These are phyloP conservation scores for Drosophila nigrodunni DNA, from an alignment of 1,140 invertebrate genomes.

Conservation along the genomic window DNA sequence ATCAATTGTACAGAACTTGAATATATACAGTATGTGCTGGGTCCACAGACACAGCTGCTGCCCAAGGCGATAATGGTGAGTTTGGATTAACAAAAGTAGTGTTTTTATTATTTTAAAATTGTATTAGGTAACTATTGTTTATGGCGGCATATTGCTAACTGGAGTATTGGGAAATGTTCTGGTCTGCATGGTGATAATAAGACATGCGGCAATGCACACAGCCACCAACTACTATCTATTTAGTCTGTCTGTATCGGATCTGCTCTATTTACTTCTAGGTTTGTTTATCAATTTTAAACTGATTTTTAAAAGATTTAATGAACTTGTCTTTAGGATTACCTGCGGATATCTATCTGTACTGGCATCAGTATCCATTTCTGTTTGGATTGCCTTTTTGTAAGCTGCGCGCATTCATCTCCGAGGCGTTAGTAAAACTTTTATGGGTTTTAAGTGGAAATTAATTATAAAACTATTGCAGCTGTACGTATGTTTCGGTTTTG, in stretches of 20 bases:
- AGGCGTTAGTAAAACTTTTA: constrained; percentile 89
- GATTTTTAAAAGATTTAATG: neutral
- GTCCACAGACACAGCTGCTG: constrained; percentile 85
- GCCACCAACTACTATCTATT: constrained; percentile 97
- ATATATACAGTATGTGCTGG: constrained; percentile 85
- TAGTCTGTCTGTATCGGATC: constrained; percentile 91
- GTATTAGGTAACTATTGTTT: constrained; percentile 90
- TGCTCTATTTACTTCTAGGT: constrained; percentile 91
- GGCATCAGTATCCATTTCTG: constrained; percentile 97
- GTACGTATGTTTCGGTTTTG: constrained; percentile 95
- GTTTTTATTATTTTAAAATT: neutral
- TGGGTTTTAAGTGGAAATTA: neutral
- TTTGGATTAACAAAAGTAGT: neutral
- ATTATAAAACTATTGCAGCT: constrained; percentile 85
- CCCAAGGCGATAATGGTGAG: constrained; percentile 84
- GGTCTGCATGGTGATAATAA: constrained; percentile 95
- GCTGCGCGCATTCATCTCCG: constrained; percentile 92
- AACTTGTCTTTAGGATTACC: constrained; percentile 89
- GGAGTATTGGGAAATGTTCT: constrained; percentile 94
- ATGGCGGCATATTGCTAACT: constrained; percentile 92
- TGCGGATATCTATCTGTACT: constrained; percentile 94
- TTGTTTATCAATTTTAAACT: constrained; percentile 71
- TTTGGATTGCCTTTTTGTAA: constrained; percentile 94
- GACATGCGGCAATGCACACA: constrained; percentile 92
- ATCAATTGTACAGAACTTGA: constrained; percentile 86